These are phyloP conservation scores for Barbus barbus DNA, from an alignment of 2,113 vertebrate genomes.

Conservation along the genomic window DNA sequence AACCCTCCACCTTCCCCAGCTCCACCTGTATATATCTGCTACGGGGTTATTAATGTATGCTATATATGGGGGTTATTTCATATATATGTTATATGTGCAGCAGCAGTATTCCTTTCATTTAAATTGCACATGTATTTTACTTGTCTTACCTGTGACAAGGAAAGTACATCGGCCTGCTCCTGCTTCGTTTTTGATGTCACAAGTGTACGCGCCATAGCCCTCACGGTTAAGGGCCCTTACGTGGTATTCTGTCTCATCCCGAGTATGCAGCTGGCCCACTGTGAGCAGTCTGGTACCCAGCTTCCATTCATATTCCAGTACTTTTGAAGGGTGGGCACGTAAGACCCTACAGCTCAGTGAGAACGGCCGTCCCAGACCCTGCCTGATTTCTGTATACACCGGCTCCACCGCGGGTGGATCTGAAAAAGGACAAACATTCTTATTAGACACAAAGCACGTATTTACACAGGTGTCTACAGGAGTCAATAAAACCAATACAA, in stretches of 20 bases:
- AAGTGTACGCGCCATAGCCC: conserved; percentile 92
- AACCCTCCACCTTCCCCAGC: no score
- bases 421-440: conserved; percentile 55
- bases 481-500: background rate
- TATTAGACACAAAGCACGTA: background rate
- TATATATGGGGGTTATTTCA: no score
- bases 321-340: conserved; percentile 85
- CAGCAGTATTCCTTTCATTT: no score
- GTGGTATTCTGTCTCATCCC: conserved; percentile 84
- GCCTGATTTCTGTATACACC: conserved; percentile 83
- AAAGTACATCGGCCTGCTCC: conserved; percentile 92
- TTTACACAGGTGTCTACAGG: background rate
- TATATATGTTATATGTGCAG: no score
- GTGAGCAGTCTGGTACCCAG: conserved; percentile 86
- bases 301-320: conserved; percentile 93
- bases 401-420: conserved; percentile 90
- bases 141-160: conserved; percentile 86
- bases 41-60: no score
- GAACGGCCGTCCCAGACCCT: conserved; percentile 87
- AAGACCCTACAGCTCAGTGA: conserved; percentile 90
- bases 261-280: conserved; percentile 81
- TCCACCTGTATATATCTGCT: no score
- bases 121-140: background rate
- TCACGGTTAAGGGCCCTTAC: conserved; percentile 88
- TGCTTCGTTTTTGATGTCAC: conserved; percentile 93